These are phyloP conservation scores for Mastacembelus armatus DNA, from an alignment of 2,797 vertebrate species.

Conservation along the genomic window DNA sequence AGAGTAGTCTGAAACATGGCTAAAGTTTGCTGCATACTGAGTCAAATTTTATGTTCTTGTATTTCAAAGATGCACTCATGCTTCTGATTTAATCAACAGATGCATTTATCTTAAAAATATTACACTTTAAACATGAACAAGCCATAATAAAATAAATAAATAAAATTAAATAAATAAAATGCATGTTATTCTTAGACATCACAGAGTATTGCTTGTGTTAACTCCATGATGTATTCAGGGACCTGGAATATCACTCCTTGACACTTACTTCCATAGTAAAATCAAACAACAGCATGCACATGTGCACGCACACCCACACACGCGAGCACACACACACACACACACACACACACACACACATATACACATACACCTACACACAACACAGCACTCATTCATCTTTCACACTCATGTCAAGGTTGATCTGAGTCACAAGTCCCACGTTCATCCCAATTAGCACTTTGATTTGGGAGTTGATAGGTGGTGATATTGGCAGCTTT, in stretches of 20 bases:
- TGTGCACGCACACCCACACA: too few relatives aligned
- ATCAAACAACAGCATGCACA: constrained; percentile 28
- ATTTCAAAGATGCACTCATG: constrained; percentile 48
- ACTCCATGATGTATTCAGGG: constrained; percentile 47
- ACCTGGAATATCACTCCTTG: constrained; percentile 39
- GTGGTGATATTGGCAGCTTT: constrained; percentile 76
- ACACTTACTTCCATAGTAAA: constrained; percentile 27
- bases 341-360: constrained; percentile 21
- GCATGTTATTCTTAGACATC: constrained; percentile 40
- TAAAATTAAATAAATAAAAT: constrained; percentile 16
- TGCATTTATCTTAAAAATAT: constrained; percentile 27
- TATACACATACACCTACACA: too few relatives aligned
- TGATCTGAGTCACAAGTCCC: constrained; percentile 77
- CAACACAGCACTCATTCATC: constrained; percentile 52
- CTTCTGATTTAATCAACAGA: constrained; percentile 69
- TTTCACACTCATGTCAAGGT: constrained; percentile 69
- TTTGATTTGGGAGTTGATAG: constrained; percentile 80
- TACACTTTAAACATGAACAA: constrained; percentile 26
- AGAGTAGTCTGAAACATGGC: constrained; percentile 54
- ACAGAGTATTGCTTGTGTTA: constrained; percentile 39
- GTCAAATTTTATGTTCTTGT: constrained; percentile 23
- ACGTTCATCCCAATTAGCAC: constrained; percentile 80
- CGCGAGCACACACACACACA: constrained; percentile 26
- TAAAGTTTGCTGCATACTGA: constrained; percentile 42
- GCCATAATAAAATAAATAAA: constrained; percentile 25